Conservation (phyloP, 1,140 invertebrate species). For the Brachionus paranguensis region DNA sequence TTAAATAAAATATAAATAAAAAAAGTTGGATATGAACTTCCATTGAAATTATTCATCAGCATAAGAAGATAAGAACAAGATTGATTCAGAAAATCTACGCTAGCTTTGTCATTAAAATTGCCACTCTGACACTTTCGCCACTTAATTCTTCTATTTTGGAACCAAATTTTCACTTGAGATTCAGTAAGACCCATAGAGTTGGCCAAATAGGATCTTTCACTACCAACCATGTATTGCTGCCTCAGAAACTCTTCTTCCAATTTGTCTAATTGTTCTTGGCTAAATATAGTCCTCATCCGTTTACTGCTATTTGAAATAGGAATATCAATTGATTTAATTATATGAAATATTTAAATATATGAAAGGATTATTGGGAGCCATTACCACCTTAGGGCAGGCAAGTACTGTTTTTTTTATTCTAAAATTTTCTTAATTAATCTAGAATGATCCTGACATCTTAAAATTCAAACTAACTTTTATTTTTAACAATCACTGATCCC, state of each 20-base stretch:
- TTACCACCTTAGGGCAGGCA: no score
- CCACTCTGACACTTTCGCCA: slow-evolving; percentile 36
- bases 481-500: no score
- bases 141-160: slow-evolving; percentile 60
- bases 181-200: slow-evolving; percentile 79
- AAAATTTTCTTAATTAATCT: no score
- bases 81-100: not conserved
- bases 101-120: not conserved
- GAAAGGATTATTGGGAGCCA: no score
- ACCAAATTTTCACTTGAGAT: slow-evolving; percentile 68
- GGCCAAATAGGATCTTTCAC: slow-evolving; percentile 79
- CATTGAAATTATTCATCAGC: not conserved
- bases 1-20: slow-evolving; percentile 13
- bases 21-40: not conserved
- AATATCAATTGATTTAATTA: not conserved
- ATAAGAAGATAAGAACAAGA: not conserved
- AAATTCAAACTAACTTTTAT: no score
- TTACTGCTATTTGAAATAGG: slow-evolving; percentile 56
- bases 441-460: no score
- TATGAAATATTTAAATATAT: no score
- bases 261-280: slow-evolving; percentile 80
- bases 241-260: slow-evolving; percentile 83
- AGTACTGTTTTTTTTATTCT: no score
- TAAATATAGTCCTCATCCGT: slow-evolving; percentile 85
- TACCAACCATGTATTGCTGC: slow-evolving; percentile 92